Evolutionary conservation across 2,888 invertebrate genomes (phyloP), one percentile per base, ranked within the genome.

Genomic region (Acanthosepion esculentum): DNA sequence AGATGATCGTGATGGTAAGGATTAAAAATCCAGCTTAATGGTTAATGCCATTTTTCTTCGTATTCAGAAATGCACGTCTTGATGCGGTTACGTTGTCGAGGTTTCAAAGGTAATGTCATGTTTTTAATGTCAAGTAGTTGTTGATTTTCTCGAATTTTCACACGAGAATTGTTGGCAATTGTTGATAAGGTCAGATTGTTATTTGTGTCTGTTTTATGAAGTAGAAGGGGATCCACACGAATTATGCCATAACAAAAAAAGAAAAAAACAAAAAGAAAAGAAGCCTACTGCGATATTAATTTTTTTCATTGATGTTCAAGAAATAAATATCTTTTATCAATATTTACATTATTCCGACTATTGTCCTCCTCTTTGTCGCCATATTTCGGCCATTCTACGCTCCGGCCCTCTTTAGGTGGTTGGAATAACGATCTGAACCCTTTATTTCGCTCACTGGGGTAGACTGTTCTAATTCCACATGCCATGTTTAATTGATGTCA

Each of bases 91-190:
- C n/a, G n/a, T 15, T 33, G 78, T 78, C 78, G n/a, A 78, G 15
- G 78, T 78, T 78, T n/a, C n/a, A 15, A n/a, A 78, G n/a, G 33
- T 78, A 78, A 78, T 78, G 78, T 78, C 78, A 78, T 78, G 1
- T 10, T n/a, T 33, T 78, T 78, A 78, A 78, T 78, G 78, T 78
- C 78, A 78, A 78, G 78, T 10, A 33, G 78, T 15, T 33, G 78
- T 78, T 78, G 78, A 78, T 78, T 78, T 78, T 78, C 78, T 78
- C n/a, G 78, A 78, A n/a, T 78, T 78, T 78, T 78, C 78, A 78
- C 33, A 33, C 78, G 33, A 78, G 78, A 78, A 78, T n/a, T 78
- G 78, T 78, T 78, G 78, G 78, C 33, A 78, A 78, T 78, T 78
- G 78, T 78, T 78, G n/a, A 78, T 78, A 78, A 78, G 78, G 78